Evolutionary conservation across 92 coral and sea anemone species (phyloP), one percentile per base, ranked within the genome.

Genomic region (Diadumene lineata): DNA sequence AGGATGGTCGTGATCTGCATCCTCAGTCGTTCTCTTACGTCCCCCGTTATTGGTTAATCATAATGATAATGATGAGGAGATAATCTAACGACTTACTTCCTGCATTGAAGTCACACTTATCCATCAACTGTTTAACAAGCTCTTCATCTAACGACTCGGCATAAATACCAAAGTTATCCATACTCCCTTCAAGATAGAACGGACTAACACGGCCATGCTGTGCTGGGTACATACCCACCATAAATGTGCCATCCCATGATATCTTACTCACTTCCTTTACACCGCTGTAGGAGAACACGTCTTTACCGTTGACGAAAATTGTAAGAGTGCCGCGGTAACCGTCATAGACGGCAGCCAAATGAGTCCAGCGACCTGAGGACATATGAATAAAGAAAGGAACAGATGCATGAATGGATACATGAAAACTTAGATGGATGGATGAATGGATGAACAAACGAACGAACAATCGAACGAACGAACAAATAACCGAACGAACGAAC

Each of bases 291-390:
- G 44, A 71, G 19, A 60, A 34, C 18, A 88, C 44, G 22, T 80
- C 75, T 62, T 76, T 63, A 7, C 93, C 93, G 64, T 88, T 84
- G 60, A 88, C 86, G 44, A 75, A 76, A 0, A 88, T 73, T 44
- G 80, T 73, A 4, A 81, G 69, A 19, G 64, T 71, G 30, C 86
- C 93, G 46, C 53, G 22, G 17, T 38, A 43, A 53, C 86, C 88
- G 51, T 88, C 75, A 51, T 80, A 88, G 21, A 66, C 82, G 8
- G 87, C 89, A 1, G 84, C 87, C 10, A 88, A 60, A 66, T 88
- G 93, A 26, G 77, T 67, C 93, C 93, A 88, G 21, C 74, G 30
- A 6, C 89, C 93, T 87, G 31, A 56, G n/a, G n/a, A n/a, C n/a
- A n/a, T n/a, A n/a, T n/a, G n/a, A n/a, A n/a, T n/a, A n/a, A n/a